Conservation (phyloP, 2,888 invertebrate species). For the Dendrolimus houi region DNA sequence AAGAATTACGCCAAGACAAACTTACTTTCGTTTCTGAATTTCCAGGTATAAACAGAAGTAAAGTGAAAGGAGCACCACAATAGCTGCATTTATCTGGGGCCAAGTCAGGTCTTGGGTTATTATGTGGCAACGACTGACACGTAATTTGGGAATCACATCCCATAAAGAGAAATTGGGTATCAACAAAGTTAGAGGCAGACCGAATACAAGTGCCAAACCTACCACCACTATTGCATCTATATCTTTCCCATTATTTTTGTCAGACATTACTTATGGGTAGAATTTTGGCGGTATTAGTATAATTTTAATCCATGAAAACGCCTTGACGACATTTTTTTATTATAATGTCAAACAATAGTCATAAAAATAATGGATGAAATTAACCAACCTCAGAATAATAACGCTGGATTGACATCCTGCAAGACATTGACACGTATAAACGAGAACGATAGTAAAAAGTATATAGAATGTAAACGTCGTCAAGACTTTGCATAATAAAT, state of each 20-base stretch:
- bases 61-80: slow-evolving; percentile 31
- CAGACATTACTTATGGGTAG: slow-evolving; percentile 27
- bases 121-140: slow-evolving; percentile 42
- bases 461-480: no score
- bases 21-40: slow-evolving; percentile 57
- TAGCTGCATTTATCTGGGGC: slow-evolving; percentile 41
- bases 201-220: slow-evolving; percentile 40
- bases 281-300: background rate
- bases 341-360: background rate
- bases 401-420: no score
- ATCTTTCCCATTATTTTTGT: slow-evolving; percentile 24
- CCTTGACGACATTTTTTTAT: slow-evolving; percentile 5
- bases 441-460: no score
- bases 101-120: slow-evolving; percentile 42
- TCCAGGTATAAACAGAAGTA: slow-evolving; percentile 58
- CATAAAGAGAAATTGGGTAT: slow-evolving; percentile 53
- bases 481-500: no score
- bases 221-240: slow-evolving; percentile 25
- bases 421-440: no score
- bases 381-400: no score
- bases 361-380: no score
- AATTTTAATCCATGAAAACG: background rate
- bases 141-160: slow-evolving; percentile 52
- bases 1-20: background rate
- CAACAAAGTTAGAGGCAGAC: slow-evolving; percentile 50